Percentiles rank a stretch among this genome's conserved stretches.
These are phyloP conservation scores for Macrocentrus cingulum DNA, from an alignment of 1,140 invertebrate species.

Conservation along the genomic window DNA sequence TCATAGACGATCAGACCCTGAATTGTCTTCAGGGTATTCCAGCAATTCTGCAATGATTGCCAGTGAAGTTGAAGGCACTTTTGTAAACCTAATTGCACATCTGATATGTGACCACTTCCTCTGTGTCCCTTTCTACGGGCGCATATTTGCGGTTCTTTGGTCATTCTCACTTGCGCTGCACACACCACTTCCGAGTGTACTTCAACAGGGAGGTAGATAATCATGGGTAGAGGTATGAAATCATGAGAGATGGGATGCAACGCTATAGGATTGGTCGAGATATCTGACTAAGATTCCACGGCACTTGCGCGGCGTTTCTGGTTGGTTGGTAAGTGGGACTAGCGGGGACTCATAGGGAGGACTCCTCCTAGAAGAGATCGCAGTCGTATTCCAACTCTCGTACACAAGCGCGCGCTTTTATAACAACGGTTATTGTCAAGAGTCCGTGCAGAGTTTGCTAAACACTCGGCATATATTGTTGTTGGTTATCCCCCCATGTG, in stretches of 20 bases:
- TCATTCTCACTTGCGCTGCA: background rate
- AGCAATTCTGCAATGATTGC: too few relatives aligned
- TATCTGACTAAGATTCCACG: conserved; percentile 53
- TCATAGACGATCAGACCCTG: too few relatives aligned
- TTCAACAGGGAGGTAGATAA: conserved; percentile 5
- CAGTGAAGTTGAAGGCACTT: too few relatives aligned
- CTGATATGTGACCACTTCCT: too few relatives aligned
- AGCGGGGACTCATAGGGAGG: conserved; percentile 60
- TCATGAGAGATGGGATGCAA: conserved; percentile 24
- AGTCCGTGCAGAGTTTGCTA: background rate
- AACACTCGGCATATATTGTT: background rate
- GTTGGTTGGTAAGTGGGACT: conserved; percentile 61
- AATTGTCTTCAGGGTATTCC: too few relatives aligned
- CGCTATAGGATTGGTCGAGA: conserved; percentile 48
- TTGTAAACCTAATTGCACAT: too few relatives aligned
- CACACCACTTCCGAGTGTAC: background rate
- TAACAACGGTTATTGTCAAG: conserved; percentile 18
- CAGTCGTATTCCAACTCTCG: conserved; percentile 54
- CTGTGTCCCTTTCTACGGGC: too few relatives aligned
- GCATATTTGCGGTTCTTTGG: background rate
- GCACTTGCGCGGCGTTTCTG: conserved; percentile 54
- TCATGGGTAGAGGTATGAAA: too few relatives aligned
- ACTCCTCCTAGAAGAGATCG: conserved; percentile 55
- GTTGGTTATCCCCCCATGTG: background rate
- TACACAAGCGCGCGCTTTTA: conserved; percentile 20